These are phyloP conservation scores for Napeogenes inachia DNA, from an alignment of 2,888 invertebrate species.

Conservation along the genomic window DNA sequence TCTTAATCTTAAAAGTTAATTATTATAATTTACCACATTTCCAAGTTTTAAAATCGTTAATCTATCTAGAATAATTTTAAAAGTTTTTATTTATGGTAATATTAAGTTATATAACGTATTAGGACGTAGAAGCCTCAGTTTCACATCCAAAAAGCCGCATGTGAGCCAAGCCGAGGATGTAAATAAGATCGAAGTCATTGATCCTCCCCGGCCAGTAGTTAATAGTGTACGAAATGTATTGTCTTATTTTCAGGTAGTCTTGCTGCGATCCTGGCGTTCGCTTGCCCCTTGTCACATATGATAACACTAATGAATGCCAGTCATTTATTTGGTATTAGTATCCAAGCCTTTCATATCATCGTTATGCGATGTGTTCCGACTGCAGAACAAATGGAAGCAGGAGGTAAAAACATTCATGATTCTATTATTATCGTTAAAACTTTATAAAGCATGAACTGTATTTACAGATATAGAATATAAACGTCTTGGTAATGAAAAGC, in stretches of 20 bases:
- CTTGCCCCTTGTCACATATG: slow-evolving; percentile 79
- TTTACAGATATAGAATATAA: slow-evolving; percentile 71
- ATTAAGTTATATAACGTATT: no score
- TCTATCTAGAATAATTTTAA: no score
- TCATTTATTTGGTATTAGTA: slow-evolving; percentile 69
- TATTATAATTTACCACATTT: no score
- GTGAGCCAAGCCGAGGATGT: no score
- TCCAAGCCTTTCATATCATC: slow-evolving; percentile 69
- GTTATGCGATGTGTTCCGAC: slow-evolving; percentile 78
- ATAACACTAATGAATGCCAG: slow-evolving; percentile 79
- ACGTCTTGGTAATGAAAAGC: slow-evolving; percentile 59
- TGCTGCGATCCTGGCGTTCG: slow-evolving; percentile 79
- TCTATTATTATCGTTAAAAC: background rate
- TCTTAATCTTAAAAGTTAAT: no score
- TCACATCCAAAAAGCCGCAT: no score
- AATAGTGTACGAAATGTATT: background rate
- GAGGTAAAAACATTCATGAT: slow-evolving; percentile 47
- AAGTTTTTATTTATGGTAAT: no score
- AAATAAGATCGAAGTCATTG: no score
- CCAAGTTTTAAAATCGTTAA: no score
- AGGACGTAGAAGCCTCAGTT: no score
- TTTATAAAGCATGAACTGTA: background rate
- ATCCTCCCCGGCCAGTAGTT: no score
- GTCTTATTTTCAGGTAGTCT: slow-evolving; percentile 73
- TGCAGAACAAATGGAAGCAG: slow-evolving; percentile 70